These are phyloP conservation scores for Oconnorella tubifera DNA, from an alignment of 2,888 invertebrate genomes.

Conservation along the genomic window DNA sequence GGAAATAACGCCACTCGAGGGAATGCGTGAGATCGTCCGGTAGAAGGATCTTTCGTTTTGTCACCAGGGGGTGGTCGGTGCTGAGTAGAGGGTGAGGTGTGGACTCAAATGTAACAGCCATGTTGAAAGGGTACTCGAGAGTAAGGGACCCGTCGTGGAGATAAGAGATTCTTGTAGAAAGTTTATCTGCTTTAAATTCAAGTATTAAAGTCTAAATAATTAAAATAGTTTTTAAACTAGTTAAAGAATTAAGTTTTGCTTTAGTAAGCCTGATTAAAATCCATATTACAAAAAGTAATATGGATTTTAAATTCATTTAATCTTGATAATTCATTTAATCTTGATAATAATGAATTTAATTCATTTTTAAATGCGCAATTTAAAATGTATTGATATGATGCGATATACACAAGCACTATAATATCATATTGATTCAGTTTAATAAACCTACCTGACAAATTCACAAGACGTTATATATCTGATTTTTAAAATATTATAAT, in stretches of 20 bases:
- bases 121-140: constrained; percentile 52
- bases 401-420: no score
- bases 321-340: no score
- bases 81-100: constrained; percentile 83
- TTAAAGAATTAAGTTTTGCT: neutral
- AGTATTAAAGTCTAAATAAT: no score
- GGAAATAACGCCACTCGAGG: constrained; percentile 84
- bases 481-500: no score
- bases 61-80: constrained; percentile 50
- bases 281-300: constrained; percentile 42
- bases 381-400: no score
- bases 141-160: constrained; percentile 52
- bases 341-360: no score
- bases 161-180: constrained; percentile 37
- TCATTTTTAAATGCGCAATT: no score
- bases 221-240: no score
- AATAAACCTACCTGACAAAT: no score
- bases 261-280: neutral
- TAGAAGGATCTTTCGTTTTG: constrained; percentile 47
- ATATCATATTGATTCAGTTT: no score
- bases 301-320: no score
- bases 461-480: no score
- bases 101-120: constrained; percentile 77
- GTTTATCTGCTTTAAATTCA: neutral
- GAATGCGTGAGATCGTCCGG: constrained; percentile 63